phyloP scores from a whole-genome alignment of 2,797 vertebrate species.

The Hippocampus kuda region DNA sequence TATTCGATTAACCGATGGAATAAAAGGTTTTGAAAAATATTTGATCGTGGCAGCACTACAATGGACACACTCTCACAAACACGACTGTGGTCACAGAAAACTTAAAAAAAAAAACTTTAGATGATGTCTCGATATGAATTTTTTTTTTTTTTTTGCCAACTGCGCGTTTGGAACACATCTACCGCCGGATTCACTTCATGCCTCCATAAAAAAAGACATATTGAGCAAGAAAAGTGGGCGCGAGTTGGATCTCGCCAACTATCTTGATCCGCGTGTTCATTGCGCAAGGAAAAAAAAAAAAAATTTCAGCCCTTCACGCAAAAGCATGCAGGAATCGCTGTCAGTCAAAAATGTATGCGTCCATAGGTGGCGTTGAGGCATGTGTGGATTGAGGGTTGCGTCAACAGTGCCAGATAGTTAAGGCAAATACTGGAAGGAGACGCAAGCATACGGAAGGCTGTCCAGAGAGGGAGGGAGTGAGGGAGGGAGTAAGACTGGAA shows the following conservation, averaged over 20 bases:
- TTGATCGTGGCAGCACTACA: too few relatives aligned
- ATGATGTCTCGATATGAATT: too few relatives aligned
- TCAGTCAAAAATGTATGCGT: not conserved
- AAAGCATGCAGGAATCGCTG: not conserved
- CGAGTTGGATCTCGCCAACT: not conserved
- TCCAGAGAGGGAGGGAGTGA: not conserved
- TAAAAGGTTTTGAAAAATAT: too few relatives aligned
- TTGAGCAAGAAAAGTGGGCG: not conserved
- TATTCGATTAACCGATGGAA: too few relatives aligned
- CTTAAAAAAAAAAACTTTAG: too few relatives aligned
- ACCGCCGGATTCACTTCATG: too few relatives aligned
- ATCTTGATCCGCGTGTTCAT: conserved; percentile 16
- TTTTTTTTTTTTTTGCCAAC: too few relatives aligned
- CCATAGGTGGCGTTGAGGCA: not conserved
- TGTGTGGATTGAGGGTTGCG: not conserved
- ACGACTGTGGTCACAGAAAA: too few relatives aligned
- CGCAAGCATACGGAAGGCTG: not conserved
- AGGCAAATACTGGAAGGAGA: not conserved
- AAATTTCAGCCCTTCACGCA: not conserved
- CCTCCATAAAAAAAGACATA: not conserved
- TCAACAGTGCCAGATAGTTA: not conserved
- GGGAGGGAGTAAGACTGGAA: not conserved
- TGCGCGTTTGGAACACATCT: too few relatives aligned
- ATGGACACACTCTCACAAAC: too few relatives aligned
- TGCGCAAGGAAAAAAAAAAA: not conserved